Evolutionary conservation across 2,113 vertebrate genomes (phyloP), one percentile per base, ranked within the genome.

Genomic region (Erpornis zantholeuca): DNA sequence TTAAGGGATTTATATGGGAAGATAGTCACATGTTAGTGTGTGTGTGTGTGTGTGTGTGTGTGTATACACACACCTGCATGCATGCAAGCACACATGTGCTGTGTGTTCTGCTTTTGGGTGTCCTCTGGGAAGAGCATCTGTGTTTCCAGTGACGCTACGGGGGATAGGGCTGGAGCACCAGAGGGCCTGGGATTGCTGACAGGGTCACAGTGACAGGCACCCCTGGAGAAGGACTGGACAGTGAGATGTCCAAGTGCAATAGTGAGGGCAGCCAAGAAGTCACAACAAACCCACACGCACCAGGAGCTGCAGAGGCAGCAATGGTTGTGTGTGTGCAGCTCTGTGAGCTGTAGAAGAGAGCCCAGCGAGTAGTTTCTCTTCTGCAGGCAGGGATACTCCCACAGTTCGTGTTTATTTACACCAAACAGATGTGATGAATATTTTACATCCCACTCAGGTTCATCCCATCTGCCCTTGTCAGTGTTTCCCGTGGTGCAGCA

Each of bases 71-170:
- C 20, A 31, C 10, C 16, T 40, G 31, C 28, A 31, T 2, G 27
- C 36, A 40, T 1, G 0, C 25, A 22, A 71, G 50, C 24, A 42
- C 36, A 50, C 1, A 0, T 0, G 1, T 54, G 9, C 27, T 2
- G 7, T 9, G 8, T 56, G 25, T 52, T 85, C 57, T 82, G 29
- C 52, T 82, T 52, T 71, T 49, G n/a, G 2, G 14, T 10, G 20
- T 5, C 33, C 75, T 45, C 40, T 87, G 64, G 56, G 40, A 77
- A 65, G 50, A 25, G 38, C 3, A 23, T 1, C 4, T 9, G 2
- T 38, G 24, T 59, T 72, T 83, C 50, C 72, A 72, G 45, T 6
- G 15, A 33, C 25, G 17, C 1, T 52, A 5, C 0, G 9, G 14
- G 10, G 22, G 9, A 50, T 6, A 42, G 15, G 53, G 54, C 68